A percentile compares a stretch with the other conserved stretches of the same genome.
phyloP scores from a whole-genome alignment of 2,888 invertebrate species.

The Chesias legatella region DNA sequence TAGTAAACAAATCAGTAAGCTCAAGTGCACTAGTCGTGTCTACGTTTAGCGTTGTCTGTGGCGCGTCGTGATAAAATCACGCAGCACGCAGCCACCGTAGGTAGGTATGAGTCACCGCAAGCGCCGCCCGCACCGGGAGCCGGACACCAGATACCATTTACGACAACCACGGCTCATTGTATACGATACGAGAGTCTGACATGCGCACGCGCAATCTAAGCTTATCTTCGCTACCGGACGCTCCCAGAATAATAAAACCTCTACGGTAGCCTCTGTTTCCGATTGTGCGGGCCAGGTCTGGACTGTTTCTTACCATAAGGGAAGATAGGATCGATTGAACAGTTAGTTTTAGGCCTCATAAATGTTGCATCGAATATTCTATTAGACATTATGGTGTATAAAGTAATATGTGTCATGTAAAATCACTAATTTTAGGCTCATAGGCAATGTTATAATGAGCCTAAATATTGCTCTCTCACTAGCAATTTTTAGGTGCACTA shows the following conservation, averaged over 20 bases:
- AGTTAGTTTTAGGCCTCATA: too few relatives aligned
- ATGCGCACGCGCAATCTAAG: slow-evolving; percentile 23
- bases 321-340: background rate
- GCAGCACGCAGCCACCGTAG: slow-evolving; percentile 42
- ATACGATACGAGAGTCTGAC: slow-evolving; percentile 21
- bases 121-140: slow-evolving; percentile 34
- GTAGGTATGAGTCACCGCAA: slow-evolving; percentile 45
- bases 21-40: slow-evolving; percentile 26
- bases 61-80: slow-evolving; percentile 45
- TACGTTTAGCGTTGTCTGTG: slow-evolving; percentile 38
- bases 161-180: slow-evolving; percentile 40
- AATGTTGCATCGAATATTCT: too few relatives aligned
- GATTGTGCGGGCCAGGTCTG: slow-evolving; percentile 5
- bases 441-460: too few relatives aligned
- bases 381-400: too few relatives aligned
- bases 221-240: slow-evolving; percentile 43
- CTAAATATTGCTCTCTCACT: too few relatives aligned
- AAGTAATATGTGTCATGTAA: too few relatives aligned
- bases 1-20: slow-evolving; percentile 1
- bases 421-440: too few relatives aligned
- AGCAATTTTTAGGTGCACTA: too few relatives aligned
- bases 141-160: slow-evolving; percentile 33
- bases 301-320: slow-evolving; percentile 6
- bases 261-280: background rate
- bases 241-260: slow-evolving; percentile 30